Evolutionary conservation across 2,797 vertebrate species (phyloP).

Genomic region (Heterohyrax brucei): DNA sequence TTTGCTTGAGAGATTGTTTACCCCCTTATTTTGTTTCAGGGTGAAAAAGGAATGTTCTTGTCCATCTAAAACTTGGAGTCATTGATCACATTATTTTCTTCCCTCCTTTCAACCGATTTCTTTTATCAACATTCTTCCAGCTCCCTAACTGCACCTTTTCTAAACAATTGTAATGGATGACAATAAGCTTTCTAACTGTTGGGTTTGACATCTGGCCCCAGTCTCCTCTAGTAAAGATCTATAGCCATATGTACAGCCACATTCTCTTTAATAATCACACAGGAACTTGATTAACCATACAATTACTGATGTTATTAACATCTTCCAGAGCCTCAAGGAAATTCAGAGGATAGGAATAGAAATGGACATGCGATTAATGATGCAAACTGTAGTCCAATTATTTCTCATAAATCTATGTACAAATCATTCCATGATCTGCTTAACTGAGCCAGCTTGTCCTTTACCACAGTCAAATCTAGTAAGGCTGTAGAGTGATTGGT

Average conservation of each 20-base stretch:
- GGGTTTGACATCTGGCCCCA: neutral
- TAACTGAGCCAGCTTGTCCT: constrained; percentile 56
- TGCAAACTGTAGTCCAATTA: neutral
- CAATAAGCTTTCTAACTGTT: neutral
- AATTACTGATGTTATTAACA: constrained; percentile 47
- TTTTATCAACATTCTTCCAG: constrained; percentile 36
- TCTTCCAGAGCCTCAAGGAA: constrained; percentile 27
- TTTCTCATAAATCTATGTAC: constrained; percentile 32
- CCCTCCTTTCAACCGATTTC: neutral
- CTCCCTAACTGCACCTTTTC: neutral
- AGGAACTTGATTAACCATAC: neutral
- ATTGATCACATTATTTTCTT: neutral
- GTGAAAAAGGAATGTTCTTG: constrained; percentile 51
- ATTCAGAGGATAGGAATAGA: constrained; percentile 20
- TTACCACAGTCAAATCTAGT: neutral
- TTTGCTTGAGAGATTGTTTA: constrained; percentile 24
- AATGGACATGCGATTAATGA: constrained; percentile 56
- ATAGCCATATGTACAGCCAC: neutral
- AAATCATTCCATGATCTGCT: constrained; percentile 18
- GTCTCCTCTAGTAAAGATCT: neutral
- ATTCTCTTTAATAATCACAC: neutral
- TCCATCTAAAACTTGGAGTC: neutral
- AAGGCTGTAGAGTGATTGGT: neutral
- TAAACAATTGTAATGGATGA: neutral
- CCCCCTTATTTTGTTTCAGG: constrained; percentile 48